Percentiles rank a stretch among this genome's conserved stretches.
phyloP scores from a whole-genome alignment of 2,113 vertebrate genomes.

The Rafetus swinhoei region DNA sequence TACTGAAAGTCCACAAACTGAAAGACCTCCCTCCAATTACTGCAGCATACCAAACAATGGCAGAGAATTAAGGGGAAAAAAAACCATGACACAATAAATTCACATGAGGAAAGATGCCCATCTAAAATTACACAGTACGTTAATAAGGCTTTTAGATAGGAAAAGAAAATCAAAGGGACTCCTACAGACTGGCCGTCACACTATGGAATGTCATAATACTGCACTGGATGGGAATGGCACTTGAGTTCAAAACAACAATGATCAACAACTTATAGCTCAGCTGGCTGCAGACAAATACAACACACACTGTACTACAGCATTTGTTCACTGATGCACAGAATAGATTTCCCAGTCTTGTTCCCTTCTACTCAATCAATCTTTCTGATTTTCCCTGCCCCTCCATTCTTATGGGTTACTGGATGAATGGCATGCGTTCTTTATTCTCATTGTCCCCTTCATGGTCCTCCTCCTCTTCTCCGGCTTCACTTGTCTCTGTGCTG shows the following conservation, averaged over 20 bases:
- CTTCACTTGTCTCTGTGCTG: conserved; percentile 98
- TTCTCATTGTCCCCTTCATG: conserved; percentile 95
- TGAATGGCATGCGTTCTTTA: conserved; percentile 98
- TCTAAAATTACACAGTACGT: conserved; percentile 59
- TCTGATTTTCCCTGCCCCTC: background rate
- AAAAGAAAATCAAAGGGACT: conserved; percentile 66
- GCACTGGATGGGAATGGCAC: conserved; percentile 83
- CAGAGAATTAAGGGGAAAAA: background rate
- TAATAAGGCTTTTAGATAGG: conserved; percentile 57
- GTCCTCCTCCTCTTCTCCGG: conserved; percentile 97
- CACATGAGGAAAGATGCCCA: conserved; percentile 43
- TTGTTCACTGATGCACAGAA: conserved; percentile 84
- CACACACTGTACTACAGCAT: conserved; percentile 87
- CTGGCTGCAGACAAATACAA: conserved; percentile 86
- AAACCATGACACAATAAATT: conserved; percentile 23
- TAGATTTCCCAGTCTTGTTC: conserved; percentile 71
- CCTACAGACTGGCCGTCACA: conserved; percentile 30
- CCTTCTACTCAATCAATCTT: conserved; percentile 56
- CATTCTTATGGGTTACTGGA: conserved; percentile 83
- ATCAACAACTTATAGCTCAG: conserved; percentile 85
- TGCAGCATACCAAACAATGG: conserved; percentile 1
- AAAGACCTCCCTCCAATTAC: conserved; percentile 34
- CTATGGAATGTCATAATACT: conserved; percentile 73
- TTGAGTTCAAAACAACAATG: conserved; percentile 84
- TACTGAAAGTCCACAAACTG: conserved; percentile 27